Conservation (phyloP, 2,888 invertebrate species). For the Lissocephala sabroskyi region DNA sequence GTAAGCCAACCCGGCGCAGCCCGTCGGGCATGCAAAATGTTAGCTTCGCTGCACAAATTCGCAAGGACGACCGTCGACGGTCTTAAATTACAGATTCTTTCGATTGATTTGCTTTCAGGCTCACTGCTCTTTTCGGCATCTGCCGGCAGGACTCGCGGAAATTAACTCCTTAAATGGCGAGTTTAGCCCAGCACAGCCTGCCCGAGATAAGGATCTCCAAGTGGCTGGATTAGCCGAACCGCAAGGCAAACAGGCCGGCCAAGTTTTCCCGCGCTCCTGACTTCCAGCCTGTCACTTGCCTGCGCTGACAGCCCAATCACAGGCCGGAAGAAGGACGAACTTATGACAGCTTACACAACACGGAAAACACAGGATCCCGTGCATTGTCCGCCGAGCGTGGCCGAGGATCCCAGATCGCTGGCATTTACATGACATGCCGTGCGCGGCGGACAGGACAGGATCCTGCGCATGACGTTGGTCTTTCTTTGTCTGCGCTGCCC, state of each 20-base stretch:
- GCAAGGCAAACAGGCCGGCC: too few species aligned
- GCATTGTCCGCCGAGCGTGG: too few species aligned
- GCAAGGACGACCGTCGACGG: constrained; percentile 11
- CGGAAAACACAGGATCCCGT: too few species aligned
- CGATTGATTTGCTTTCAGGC: constrained; percentile 2
- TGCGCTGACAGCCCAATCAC: constrained; percentile 25
- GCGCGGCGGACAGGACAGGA: too few species aligned
- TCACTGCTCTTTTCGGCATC: constrained; percentile 17
- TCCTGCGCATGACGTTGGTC: too few species aligned
- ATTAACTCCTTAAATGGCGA: constrained; percentile 4
- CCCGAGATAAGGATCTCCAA: too few species aligned
- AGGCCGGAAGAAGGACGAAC: too few species aligned
- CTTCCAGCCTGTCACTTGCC: constrained; percentile 13
- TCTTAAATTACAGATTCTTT: constrained; percentile 46
- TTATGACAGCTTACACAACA: too few species aligned
- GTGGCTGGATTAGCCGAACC: too few species aligned
- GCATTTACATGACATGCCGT: constrained; percentile 30
- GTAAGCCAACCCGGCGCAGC: background rate
- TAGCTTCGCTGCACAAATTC: constrained; percentile 46
- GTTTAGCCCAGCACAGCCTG: background rate
- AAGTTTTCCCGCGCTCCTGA: background rate
- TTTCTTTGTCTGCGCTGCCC: background rate
- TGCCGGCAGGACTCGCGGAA: constrained; percentile 19
- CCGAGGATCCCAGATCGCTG: background rate
- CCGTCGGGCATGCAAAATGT: constrained; percentile 47